Evolutionary conservation across 2,797 vertebrate genomes (phyloP), one percentile per base, ranked within the genome.

Genomic region (Cebuella pygmaea): DNA sequence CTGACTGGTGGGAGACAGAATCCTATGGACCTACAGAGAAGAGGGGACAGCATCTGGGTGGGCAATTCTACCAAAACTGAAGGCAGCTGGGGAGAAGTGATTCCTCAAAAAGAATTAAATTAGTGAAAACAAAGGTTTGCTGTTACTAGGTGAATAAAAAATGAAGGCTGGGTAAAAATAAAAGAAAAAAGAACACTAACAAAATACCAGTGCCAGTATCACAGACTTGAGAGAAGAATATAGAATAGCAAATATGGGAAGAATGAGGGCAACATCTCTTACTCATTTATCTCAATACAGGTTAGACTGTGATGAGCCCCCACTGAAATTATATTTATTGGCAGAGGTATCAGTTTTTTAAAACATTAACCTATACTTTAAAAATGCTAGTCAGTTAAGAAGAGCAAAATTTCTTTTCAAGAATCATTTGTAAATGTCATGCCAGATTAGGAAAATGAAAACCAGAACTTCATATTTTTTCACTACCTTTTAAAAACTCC

Each of bases 301-400:
- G 9, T 57, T 14, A 64, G 61, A 88, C 0, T 52, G 22, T 61
- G 30, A 24, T 2, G 11, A 64, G 20, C 41, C 50, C 24, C 80
- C 33, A 11, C n/a, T 27, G 84, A 55, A 67, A 95, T 8, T 36
- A 70, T 20, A 57, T 15, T 72, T 44, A 78, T 4, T 39, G 57
- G 46, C 57, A 85, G n/a, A 7, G 22, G 46, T 36, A 75, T 2
- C 41, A 7, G 19, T 44, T 96, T 90, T 55, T 84, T 52, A 1
- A 74, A 87, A 67, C 72, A 67, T 7, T 26, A 6, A 81, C n/a
- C 75, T 75, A 59, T 57, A 75, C 46, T 72, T 67, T 59, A n/a
- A 52, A 94, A 70, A 72, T 76, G 41, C 10, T 59, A 93, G 52
- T 88, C 89, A 82, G 64, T 87, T 75, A 85, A 90, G n/a, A 74